Evolutionary conservation across 2,888 invertebrate species (phyloP), one percentile per base, ranked within the genome.

Genomic region (Linnaemya vulpina): DNA sequence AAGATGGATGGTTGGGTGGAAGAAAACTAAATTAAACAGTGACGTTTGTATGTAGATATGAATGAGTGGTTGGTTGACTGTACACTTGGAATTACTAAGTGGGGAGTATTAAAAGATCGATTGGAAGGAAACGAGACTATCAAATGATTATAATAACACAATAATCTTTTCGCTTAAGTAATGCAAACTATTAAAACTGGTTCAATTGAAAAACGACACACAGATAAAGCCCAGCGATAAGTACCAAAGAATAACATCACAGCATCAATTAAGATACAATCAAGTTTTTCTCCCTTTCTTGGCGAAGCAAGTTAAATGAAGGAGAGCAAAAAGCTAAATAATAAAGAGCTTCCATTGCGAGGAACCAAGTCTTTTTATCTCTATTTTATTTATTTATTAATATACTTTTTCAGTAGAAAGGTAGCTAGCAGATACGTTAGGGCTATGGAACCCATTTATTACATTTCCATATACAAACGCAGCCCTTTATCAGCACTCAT

Each of bases 251-350:
- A 40, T 38, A 70, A 60, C 78, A 78, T 70, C 81, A 65, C 78
- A 65, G 70, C 75, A 85, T 78, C 84, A 85, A 85, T 82, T 82
- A 85, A 79, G 78, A 82, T 85, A 22, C 81, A 82, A 79, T 85
- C 82, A 82, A 71, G 78, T 82, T 85, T 77, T 51, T 60, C 80
- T 84, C 82, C 82, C 85, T 85, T 71, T 43, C 58, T 25, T 71
- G 17, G 49, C 13, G 1, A 17, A 63, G 51, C 43, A 35, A 62
- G 51, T 55, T 53, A 81, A 68, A 62, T 62, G 49, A 17, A 51
- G 17, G 25, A 58, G n/a, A 58, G 63, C 0, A 46, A 35, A 17
- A 11, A 63, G 25, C 15, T 30, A 79, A 53, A 15, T 13, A 1
- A 20, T 9, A 40, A 43, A 15, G 2, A 63, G 43, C 22, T 53